A percentile compares a stretch with the other conserved stretches of the same genome.
phyloP scores from a whole-genome alignment of 2,888 invertebrate species.

The Epirrhoe tristata region DNA sequence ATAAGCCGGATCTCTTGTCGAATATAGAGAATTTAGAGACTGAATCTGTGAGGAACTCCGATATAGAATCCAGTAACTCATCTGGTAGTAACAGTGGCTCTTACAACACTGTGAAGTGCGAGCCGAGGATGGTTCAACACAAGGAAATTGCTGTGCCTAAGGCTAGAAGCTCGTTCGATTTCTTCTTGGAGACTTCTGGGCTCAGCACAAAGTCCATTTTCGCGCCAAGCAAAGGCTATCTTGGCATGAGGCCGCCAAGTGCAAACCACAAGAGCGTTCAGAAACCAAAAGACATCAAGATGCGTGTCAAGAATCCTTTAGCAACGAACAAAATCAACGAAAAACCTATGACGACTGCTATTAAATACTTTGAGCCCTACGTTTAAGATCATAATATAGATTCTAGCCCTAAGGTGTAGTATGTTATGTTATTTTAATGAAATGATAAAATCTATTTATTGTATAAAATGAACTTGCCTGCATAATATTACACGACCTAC shows the following conservation, averaged over 20 bases:
- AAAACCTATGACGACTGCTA: conserved; percentile 84
- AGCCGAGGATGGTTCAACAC: conserved; percentile 71
- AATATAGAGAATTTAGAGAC: conserved; percentile 85
- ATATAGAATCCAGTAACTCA: conserved; percentile 87
- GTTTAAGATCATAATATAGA: conserved; percentile 62
- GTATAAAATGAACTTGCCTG: conserved; percentile 81
- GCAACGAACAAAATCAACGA: conserved; percentile 86
- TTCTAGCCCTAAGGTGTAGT: conserved; percentile 46
- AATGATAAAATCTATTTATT: conserved; percentile 77
- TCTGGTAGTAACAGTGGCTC: conserved; percentile 83
- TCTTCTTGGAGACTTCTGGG: conserved; percentile 92
- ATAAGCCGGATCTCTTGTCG: conserved; percentile 83
- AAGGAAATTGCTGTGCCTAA: conserved; percentile 65
- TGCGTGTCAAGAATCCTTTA: conserved; percentile 88
- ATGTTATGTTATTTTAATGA: conserved; percentile 53
- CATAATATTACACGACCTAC: conserved; percentile 67
- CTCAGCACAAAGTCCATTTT: conserved; percentile 92
- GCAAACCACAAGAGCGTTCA: conserved; percentile 90
- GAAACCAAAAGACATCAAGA: conserved; percentile 92
- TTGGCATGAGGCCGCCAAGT: conserved; percentile 86
- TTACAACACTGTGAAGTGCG: conserved; percentile 79
- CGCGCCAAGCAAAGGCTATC: conserved; percentile 76
- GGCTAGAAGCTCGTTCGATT: conserved; percentile 87
- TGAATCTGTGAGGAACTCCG: conserved; percentile 88
- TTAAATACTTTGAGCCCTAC: conserved; percentile 84